Conservation (phyloP, 2,888 invertebrate genomes). For the Seira musarum region DNA sequence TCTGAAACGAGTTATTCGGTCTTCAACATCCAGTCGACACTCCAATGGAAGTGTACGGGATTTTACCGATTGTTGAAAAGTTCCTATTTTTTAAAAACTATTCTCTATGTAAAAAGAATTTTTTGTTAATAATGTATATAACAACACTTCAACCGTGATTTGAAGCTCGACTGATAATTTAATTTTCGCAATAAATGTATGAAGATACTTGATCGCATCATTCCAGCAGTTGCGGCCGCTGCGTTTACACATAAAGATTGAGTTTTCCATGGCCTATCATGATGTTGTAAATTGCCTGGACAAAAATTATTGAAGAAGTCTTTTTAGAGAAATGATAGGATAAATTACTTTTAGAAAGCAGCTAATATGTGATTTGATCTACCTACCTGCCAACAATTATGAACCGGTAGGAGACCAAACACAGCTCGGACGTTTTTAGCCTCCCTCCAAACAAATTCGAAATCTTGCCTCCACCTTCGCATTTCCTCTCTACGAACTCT, state of each 20-base stretch:
- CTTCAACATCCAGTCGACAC: neutral
- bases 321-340: no score
- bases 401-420: slow-evolving; percentile 18
- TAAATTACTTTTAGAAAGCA: no score
- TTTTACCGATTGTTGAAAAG: slow-evolving; percentile 6
- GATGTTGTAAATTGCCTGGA: slow-evolving; percentile 28
- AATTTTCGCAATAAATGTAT: neutral
- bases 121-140: neutral
- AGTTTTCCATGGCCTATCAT: slow-evolving; percentile 32
- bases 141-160: neutral
- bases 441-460: slow-evolving; percentile 21
- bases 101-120: no score
- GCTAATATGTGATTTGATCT: neutral
- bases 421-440: neutral
- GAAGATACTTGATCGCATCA: neutral
- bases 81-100: neutral
- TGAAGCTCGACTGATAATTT: neutral
- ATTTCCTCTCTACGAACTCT: neutral
- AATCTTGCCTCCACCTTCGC: slow-evolving; percentile 1
- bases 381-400: slow-evolving; percentile 37
- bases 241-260: slow-evolving; percentile 27
- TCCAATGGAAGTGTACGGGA: neutral
- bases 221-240: neutral
- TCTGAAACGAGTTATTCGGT: neutral
- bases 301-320: no score